A percentile compares a stretch with the other conserved stretches of the same genome.
Conservation (phyloP, 2,888 invertebrate species). For the Orthosia cruda region DNA sequence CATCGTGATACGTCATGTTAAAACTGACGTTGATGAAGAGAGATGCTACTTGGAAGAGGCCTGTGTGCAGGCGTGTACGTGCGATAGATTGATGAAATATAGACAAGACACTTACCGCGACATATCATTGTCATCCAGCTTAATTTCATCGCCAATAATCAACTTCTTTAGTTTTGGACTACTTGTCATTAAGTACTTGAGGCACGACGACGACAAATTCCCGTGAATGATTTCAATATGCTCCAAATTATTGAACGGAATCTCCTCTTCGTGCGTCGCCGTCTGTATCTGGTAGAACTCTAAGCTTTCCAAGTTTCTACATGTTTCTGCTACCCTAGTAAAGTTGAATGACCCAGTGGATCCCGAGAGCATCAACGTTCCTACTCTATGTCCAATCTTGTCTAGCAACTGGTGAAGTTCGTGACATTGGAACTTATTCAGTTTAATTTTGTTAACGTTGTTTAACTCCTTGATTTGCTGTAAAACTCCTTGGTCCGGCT, state of each 20-base stretch:
- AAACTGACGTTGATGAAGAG: too few relatives aligned
- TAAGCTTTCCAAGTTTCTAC: constrained; percentile 92
- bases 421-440: constrained; percentile 92
- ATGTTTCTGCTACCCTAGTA: constrained; percentile 91
- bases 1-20: too few relatives aligned
- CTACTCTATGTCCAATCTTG: constrained; percentile 90
- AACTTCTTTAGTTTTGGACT: constrained; percentile 92
- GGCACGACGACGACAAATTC: constrained; percentile 90
- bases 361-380: constrained; percentile 92
- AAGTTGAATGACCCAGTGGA: constrained; percentile 92
- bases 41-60: too few relatives aligned
- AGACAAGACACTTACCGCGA: constrained; percentile 85
- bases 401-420: constrained; percentile 92
- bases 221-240: constrained; percentile 94
- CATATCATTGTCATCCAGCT: constrained; percentile 93
- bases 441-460: constrained; percentile 91
- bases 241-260: constrained; percentile 92
- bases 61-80: too few relatives aligned
- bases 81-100: too few relatives aligned
- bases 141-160: constrained; percentile 93
- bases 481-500: constrained; percentile 91
- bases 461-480: constrained; percentile 88
- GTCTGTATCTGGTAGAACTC: constrained; percentile 94
- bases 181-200: constrained; percentile 92
- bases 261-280: constrained; percentile 90